Evolutionary conservation across 2,113 vertebrate genomes (phyloP).

Genomic region (Emydocephalus ijimae): DNA sequence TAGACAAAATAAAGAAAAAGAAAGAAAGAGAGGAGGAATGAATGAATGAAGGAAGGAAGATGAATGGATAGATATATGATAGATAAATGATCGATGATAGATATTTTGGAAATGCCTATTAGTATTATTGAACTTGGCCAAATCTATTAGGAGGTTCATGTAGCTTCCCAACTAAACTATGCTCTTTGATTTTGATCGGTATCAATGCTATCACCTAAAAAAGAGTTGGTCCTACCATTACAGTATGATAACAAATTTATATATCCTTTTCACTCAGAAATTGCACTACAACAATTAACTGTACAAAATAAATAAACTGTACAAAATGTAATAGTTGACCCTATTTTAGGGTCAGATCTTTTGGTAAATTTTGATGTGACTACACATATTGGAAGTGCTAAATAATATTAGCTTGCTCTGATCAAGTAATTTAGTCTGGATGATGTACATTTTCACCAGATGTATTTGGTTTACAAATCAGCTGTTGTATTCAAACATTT

Average conservation of each 20-base stretch:
- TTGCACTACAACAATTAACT: neutral
- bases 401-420: neutral
- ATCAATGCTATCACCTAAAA: neutral
- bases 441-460: neutral
- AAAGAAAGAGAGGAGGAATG: too few species aligned
- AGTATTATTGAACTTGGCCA: neutral
- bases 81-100: too few species aligned
- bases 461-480: neutral
- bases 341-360: neutral
- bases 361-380: neutral
- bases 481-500: constrained; percentile 23
- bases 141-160: neutral
- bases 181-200: neutral
- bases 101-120: neutral
- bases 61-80: too few species aligned
- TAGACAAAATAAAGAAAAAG: too few species aligned
- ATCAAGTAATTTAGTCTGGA: constrained; percentile 32
- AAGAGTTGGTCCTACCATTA: neutral
- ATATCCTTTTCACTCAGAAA: neutral
- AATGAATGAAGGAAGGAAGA: too few species aligned
- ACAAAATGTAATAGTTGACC: neutral
- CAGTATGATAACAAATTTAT: neutral
- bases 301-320: neutral
- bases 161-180: neutral
- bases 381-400: neutral